Percentiles rank a stretch among this genome's conserved stretches.
phyloP scores from a whole-genome alignment of 92 coral and sea anemone genomes.

The Parazoanthus atlanticus region DNA sequence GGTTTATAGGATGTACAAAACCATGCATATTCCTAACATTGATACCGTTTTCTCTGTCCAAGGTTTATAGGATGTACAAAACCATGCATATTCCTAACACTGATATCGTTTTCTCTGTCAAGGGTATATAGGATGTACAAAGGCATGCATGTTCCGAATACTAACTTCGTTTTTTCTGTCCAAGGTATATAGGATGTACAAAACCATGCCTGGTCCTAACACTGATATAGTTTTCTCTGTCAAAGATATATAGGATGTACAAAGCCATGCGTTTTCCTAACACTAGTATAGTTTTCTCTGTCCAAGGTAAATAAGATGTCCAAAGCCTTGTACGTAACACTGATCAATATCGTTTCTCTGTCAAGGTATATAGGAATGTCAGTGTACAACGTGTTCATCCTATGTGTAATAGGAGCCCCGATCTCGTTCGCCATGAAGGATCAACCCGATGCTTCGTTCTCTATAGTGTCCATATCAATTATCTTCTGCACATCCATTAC shows the following conservation, averaged over 20 bases:
- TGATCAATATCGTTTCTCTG: neutral
- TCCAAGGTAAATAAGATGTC: conserved; percentile 60
- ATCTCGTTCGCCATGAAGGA: conserved; percentile 72
- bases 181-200: conserved; percentile 62
- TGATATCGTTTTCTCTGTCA: neutral
- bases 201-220: too few relatives aligned
- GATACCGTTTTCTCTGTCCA: neutral
- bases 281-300: neutral
- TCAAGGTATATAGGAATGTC: conserved; percentile 87
- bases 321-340: neutral
- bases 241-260: too few relatives aligned
- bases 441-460: conserved; percentile 70
- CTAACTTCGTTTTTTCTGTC: neutral
- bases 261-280: neutral
- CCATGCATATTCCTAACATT: neutral
- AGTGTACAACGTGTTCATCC: conserved; percentile 88
- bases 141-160: too few relatives aligned
- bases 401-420: conserved; percentile 76
- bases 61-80: neutral
- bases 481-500: conserved; percentile 85
- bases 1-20: too few relatives aligned
- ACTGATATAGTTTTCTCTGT: too few relatives aligned
- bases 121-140: neutral
- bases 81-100: neutral
- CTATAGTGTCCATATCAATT: conserved; percentile 67